Evolutionary conservation across 1,140 invertebrate genomes (phyloP).

Genomic region (Cherax destructor): DNA sequence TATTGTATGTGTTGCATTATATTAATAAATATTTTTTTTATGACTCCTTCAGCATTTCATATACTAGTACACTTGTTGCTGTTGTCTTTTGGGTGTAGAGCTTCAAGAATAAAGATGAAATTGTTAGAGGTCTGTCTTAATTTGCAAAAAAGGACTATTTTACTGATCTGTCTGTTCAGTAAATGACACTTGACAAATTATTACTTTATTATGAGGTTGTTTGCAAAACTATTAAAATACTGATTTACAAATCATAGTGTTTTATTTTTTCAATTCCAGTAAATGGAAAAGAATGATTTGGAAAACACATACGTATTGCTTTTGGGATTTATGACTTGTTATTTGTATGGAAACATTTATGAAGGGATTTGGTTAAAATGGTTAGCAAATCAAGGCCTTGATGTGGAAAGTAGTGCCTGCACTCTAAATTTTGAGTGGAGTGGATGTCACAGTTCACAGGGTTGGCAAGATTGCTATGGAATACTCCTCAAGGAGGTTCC

Average conservation of each 20-base stretch:
- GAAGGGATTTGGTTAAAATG: no score
- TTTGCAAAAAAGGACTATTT: background rate
- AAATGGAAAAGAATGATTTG: no score
- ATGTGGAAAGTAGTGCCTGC: no score
- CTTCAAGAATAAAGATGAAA: background rate
- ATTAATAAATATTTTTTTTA: background rate
- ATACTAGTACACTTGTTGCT: background rate
- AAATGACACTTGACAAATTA: background rate
- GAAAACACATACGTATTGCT: no score
- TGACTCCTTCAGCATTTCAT: background rate
- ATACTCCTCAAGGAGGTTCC: no score
- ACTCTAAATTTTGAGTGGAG: no score
- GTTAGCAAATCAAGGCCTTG: no score
- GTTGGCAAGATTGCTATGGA: no score
- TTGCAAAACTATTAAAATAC: background rate
- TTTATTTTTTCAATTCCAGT: background rate
- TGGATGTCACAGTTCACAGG: no score
- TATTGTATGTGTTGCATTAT: background rate
- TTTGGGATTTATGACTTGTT: no score
- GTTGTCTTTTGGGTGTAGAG: background rate
- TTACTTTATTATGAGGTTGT: background rate
- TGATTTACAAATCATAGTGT: background rate
- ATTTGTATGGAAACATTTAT: no score
- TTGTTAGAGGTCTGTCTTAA: background rate
- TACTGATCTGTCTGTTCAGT: background rate